Evolutionary conservation across 2,113 vertebrate species (phyloP).

Genomic region (Calyptommatus sinebrachiatus): DNA sequence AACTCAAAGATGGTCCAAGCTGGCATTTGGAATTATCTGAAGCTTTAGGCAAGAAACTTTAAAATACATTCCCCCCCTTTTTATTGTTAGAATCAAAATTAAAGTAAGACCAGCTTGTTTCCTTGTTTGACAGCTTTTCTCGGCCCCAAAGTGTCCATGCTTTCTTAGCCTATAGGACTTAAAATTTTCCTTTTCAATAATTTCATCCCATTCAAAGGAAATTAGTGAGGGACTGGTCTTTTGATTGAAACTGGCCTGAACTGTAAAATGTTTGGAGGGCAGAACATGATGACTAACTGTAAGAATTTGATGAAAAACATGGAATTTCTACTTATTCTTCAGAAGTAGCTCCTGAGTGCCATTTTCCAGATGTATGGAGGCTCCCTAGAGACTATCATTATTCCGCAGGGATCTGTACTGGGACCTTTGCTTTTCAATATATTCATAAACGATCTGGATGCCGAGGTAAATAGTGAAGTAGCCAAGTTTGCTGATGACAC

Average conservation of each 20-base stretch:
- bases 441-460: too few species aligned
- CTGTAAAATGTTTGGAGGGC: not conserved
- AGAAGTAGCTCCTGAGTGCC: not conserved
- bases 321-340: too few species aligned
- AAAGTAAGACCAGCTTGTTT: not conserved
- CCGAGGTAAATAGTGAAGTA: too few species aligned
- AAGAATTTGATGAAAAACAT: too few species aligned
- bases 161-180: not conserved
- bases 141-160: not conserved
- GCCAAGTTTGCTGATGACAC: too few species aligned
- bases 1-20: not conserved
- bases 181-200: not conserved
- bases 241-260: not conserved
- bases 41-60: not conserved
- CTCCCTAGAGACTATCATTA: too few species aligned
- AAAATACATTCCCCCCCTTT: not conserved
- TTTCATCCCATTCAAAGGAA: not conserved
- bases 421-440: too few species aligned
- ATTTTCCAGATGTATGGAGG: not conserved
- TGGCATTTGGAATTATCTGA: constrained; percentile 1
- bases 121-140: not conserved
- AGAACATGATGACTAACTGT: too few species aligned
- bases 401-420: too few species aligned
- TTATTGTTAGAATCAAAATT: not conserved
- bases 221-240: not conserved